Conservation (phyloP, 2,113 vertebrate genomes). For the Anas platyrhynchos region DNA sequence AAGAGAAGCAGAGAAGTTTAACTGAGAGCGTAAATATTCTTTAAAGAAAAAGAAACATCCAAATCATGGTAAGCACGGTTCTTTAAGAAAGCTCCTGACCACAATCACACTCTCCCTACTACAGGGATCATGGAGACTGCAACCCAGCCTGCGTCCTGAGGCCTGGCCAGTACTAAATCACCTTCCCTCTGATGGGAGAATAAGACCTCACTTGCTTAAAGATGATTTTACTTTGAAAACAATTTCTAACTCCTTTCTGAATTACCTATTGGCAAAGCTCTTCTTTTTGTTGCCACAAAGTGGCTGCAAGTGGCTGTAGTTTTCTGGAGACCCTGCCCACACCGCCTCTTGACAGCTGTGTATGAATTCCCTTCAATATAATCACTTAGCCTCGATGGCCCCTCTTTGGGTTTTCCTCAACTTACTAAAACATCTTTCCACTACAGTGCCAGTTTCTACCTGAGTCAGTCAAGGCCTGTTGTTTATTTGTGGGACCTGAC, state of each 20-base stretch:
- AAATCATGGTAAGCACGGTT: not conserved
- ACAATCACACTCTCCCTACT: rapidly evolving
- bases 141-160: not conserved
- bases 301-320: not conserved
- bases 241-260: not conserved
- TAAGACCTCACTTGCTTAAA: not conserved
- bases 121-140: rapidly evolving
- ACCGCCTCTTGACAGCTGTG: not conserved
- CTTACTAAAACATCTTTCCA: not conserved
- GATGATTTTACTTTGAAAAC: not conserved
- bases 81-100: not conserved
- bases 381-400: no score
- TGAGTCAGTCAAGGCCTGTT: not conserved
- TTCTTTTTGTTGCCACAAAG: not conserved
- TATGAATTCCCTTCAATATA: not conserved
- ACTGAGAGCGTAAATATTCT: not conserved
- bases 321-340: not conserved
- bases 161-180: not conserved
- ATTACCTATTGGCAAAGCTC: not conserved
- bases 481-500: not conserved
- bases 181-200: not conserved
- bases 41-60: not conserved
- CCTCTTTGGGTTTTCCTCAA: not conserved
- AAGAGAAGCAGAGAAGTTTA: not conserved
- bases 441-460: not conserved